phyloP scores from a whole-genome alignment of 2,888 invertebrate species.

The Halocaridina rubra region DNA sequence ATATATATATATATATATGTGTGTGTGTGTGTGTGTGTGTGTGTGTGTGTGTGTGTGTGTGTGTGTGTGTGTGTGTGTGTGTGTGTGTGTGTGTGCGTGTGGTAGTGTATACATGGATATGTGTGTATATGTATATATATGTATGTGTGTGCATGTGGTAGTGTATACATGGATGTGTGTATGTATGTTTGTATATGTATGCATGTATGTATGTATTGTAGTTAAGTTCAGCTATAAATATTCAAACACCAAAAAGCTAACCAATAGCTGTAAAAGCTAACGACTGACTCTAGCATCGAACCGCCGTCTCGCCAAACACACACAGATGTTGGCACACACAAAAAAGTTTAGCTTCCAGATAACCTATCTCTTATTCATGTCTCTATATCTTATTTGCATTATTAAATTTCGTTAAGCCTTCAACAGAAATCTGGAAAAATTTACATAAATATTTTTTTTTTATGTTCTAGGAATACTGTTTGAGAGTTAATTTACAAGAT shows the following conservation, averaged over 20 bases:
- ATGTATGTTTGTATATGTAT: neutral
- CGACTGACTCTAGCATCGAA: too few species aligned
- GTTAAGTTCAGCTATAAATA: neutral
- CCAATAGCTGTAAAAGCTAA: too few species aligned
- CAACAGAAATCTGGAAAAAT: neutral
- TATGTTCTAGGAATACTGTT: neutral
- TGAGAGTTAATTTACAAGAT: neutral
- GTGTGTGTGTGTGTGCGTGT: neutral
- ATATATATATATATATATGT: neutral
- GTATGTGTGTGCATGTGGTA: neutral
- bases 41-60: neutral
- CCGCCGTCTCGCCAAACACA: too few species aligned
- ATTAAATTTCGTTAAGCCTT: too few species aligned
- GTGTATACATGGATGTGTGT: neutral
- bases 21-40: neutral
- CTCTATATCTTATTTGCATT: too few species aligned
- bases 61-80: neutral
- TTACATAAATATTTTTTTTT: neutral
- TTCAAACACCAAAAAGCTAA: too few species aligned
- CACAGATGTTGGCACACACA: too few species aligned
- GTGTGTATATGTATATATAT: neutral
- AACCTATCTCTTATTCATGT: too few species aligned
- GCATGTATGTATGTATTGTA: neutral
- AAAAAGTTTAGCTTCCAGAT: too few species aligned
- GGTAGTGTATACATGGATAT: neutral